A percentile compares a stretch with the other conserved stretches of the same genome.
Evolutionary conservation across 1,140 invertebrate genomes (phyloP).

Genomic region (Phymastichus coffea): DNA sequence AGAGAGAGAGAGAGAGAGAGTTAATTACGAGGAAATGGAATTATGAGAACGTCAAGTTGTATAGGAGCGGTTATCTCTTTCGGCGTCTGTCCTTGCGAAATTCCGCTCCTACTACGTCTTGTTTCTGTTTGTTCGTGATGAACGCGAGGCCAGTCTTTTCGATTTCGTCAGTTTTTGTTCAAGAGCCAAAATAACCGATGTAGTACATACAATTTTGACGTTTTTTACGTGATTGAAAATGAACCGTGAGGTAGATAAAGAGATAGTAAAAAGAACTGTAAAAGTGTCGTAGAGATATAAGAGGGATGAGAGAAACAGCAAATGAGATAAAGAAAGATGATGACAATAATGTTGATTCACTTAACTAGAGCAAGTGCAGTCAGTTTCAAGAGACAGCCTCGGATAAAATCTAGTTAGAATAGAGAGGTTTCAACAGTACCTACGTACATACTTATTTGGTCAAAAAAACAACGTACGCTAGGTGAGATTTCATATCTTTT

Average conservation of each 20-base stretch:
- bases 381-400: constrained; percentile 19
- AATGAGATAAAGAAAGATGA: neutral
- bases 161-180: neutral
- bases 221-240: neutral
- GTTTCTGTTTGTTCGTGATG: neutral
- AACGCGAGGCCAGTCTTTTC: constrained; percentile 1
- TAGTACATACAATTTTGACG: neutral
- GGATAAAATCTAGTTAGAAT: constrained; percentile 11
- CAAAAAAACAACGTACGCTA: no score
- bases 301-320: neutral
- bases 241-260: no score
- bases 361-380: constrained; percentile 31
- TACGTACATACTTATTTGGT: constrained; percentile 18
- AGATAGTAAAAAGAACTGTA: neutral
- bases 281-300: neutral
- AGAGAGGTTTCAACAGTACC: constrained; percentile 8
- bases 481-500: no score
- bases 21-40: constrained; percentile 8
- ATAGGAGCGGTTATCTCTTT: neutral
- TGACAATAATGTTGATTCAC: constrained; percentile 13
- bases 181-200: neutral
- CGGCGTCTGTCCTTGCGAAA: neutral
- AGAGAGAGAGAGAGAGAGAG: no score
- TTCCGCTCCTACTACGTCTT: constrained; percentile 2
- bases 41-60: constrained; percentile 11